These are phyloP conservation scores for Eupeodes latifasciatus DNA, from an alignment of 2,888 invertebrate species.

Conservation along the genomic window DNA sequence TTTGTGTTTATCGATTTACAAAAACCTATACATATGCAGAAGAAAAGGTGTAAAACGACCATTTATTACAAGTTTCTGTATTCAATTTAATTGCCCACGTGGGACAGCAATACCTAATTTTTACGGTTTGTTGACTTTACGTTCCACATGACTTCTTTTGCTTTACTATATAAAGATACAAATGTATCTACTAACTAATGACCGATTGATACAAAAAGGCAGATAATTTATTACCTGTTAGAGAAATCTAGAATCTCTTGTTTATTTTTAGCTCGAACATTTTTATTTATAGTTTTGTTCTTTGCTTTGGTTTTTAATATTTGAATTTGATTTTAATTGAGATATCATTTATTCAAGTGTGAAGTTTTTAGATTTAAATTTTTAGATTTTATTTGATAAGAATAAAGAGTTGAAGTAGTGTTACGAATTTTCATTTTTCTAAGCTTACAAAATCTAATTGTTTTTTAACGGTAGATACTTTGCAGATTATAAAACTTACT, in stretches of 20 bases:
- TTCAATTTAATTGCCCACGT: neutral
- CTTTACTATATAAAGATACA: no score
- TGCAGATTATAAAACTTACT: no score
- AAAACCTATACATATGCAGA: neutral
- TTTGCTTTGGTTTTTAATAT: neutral
- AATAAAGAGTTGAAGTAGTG: no score
- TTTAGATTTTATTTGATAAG: no score
- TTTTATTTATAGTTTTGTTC: neutral
- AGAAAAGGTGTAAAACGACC: neutral
- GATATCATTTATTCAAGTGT: neutral
- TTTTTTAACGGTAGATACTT: no score
- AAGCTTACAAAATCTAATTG: no score
- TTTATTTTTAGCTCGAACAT: neutral
- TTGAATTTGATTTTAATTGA: neutral
- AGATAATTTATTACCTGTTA: neutral
- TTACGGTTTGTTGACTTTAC: neutral
- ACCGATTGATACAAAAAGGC: conserved; percentile 6
- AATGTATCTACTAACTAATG: neutral
- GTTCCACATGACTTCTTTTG: conserved; percentile 8
- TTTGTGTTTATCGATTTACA: neutral
- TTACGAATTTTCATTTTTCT: no score
- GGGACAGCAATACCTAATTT: neutral
- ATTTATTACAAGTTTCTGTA: neutral
- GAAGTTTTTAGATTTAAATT: no score
- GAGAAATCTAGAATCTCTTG: neutral